Conservation (phyloP, 2,888 invertebrate species). For the Nomada goodeniana region DNA sequence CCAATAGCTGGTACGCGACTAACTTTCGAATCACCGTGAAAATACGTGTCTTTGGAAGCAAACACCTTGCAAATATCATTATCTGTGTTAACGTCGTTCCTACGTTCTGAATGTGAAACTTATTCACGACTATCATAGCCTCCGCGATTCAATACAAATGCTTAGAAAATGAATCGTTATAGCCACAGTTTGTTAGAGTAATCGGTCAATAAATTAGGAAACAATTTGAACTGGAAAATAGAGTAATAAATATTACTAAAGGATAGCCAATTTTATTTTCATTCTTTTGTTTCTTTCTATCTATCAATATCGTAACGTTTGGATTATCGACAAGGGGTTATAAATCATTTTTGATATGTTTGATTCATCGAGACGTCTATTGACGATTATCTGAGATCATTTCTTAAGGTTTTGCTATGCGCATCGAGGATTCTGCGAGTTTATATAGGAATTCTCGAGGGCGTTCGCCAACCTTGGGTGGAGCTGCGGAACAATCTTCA, state of each 20-base stretch:
- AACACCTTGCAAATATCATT: conserved; percentile 13
- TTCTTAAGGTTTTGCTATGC: background rate
- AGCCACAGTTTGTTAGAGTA: no score
- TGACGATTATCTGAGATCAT: no score
- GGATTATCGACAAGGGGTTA: no score
- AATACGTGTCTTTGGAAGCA: background rate
- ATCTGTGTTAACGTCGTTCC: background rate
- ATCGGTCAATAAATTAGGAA: no score
- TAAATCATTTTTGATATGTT: background rate
- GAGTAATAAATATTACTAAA: no score
- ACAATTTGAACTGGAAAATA: no score
- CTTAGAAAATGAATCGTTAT: background rate
- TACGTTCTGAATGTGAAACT: background rate
- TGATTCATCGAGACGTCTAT: no score
- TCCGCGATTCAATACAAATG: background rate
- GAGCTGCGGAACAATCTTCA: background rate
- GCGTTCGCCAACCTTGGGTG: conserved; percentile 1
- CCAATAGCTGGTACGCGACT: background rate
- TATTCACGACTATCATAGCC: background rate
- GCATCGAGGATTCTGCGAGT: background rate
- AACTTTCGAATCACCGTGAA: conserved; percentile 41
- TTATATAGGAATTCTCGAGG: background rate
- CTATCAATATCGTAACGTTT: no score
- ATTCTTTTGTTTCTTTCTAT: no score
- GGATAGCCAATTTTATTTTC: no score